Base-by-base conservation (phyloP, 2,888 invertebrate species). In the Macrosoma leucophasiata region DNA sequence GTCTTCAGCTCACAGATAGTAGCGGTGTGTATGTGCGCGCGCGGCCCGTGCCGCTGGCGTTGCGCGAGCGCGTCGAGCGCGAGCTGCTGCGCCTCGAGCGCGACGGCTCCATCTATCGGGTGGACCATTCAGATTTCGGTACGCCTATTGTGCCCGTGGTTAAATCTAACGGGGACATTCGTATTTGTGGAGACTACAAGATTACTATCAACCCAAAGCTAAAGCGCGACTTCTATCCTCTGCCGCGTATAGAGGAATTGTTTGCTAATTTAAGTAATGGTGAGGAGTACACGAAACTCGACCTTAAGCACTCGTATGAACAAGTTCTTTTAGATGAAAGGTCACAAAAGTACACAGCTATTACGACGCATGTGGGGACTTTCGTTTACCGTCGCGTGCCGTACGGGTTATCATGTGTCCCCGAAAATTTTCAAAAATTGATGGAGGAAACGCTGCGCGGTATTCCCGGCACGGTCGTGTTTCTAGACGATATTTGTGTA, bases 261-360 rank as follows among this genome's bases (percentile, higher is more conserved):
- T 55, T 45, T 26, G 49, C 52, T 0, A 33, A 33, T 3, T 22
- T 55, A 2, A 51, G 49, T 39, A 43, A 43, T 0, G 51, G 50
- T 0, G 39, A 49, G 18, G 23, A 41, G 12, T 56, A 27, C 27
- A 41, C 52, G 13, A 56, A 54, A 46, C 46, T 53, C 10, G 52
- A 54, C 26, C 24, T 52, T 2, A 36, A 31, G 1, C 38, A 50
- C 6, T 48, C 51, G 0, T 56, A 53, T 29, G 33, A 47, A 36
- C 54, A 56, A 29, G 20, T 40, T 4, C 9, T 42, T 10, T 35
- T 50, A 12, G 24, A 34, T 2, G 36, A 39, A 8, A 39, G 41
- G 3, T 50, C 46, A 2, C 45, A 39, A 11, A 17, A 41, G 6
- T 45, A 23, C 17, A 51, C 48, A 2, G 43, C 47, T 4, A 47